Percentiles rank a stretch among this genome's conserved stretches.
Conservation (phyloP, 2,888 invertebrate species). For the Limnephilus rhombicus region DNA sequence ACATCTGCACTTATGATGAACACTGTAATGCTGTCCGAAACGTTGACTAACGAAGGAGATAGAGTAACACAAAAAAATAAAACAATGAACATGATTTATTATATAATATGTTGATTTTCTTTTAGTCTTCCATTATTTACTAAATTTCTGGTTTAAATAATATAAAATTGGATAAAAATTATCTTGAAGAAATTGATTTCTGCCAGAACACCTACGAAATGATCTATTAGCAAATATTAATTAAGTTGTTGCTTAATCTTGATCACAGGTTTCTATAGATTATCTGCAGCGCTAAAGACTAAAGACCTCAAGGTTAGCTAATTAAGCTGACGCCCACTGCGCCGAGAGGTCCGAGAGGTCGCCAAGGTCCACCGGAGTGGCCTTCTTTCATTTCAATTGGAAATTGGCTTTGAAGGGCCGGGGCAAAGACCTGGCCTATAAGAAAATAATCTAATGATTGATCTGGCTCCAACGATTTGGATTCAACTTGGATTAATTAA, state of each 20-base stretch:
- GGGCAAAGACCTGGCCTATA: background rate
- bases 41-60: too few relatives aligned
- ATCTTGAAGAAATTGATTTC: background rate
- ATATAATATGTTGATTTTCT: too few relatives aligned
- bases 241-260: background rate
- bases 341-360: background rate
- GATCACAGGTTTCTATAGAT: background rate
- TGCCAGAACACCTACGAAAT: background rate
- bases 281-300: background rate
- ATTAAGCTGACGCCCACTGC: conserved; percentile 24
- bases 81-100: too few relatives aligned
- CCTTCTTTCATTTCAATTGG: background rate
- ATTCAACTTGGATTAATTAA: background rate
- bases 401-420: background rate
- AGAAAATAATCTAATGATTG: background rate
- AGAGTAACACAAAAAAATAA: too few relatives aligned
- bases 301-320: conserved; percentile 7
- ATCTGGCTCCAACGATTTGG: background rate
- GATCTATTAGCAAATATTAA: background rate
- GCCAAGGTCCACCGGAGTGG: conserved; percentile 4
- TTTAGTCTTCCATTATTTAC: background rate
- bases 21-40: too few relatives aligned
- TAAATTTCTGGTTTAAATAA: background rate
- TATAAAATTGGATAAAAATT: background rate
- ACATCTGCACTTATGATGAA: too few relatives aligned